Base-by-base conservation (phyloP, 2,888 invertebrate genomes). In the Syrista parreyssii region DNA sequence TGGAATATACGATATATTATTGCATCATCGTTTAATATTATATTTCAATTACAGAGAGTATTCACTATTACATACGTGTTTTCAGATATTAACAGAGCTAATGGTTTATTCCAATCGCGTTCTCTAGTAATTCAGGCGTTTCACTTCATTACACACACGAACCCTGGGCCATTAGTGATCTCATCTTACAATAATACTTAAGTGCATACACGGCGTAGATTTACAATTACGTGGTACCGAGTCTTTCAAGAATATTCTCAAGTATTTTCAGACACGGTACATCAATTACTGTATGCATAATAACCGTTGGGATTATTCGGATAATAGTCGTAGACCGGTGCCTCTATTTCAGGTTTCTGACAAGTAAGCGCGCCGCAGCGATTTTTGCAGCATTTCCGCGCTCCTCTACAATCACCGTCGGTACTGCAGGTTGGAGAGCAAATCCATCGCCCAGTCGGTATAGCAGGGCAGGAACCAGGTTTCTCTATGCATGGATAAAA, bases 331-430 rank as follows among this genome's bases (percentile, higher is more conserved):
- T 69, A 30, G 6, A 69, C 31, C 15, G 71, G 71, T 69, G 23
- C 40, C 36, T 80, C 75, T 11, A 77, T 69, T 79, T 85, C 86
- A 4, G 91, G 89, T 79, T 88, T 89, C 40, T 89, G 90, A 81
- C 94, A 94, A 30, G 92, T 90, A 6, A 92, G 87, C 0, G 93
- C 94, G 0, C 93, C 93, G 79, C 94, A 94, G 6, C 93, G 90
- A 89, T 94, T 94, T 77, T 90, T 87, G 83, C 94, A 94, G 88
- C 94, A 94, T 84, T 94, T 94, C 69, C 92, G 89, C 0, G 89
- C 81, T 0, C 92, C 92, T 0, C 91, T 92, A 68, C 94, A 94
- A 88, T 94, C 94, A 0, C 91, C 92, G 87, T 94, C 94, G 0
- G 91, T 87, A 0, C 92, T 93, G 82, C 94, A 94, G 1, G 92